These are phyloP conservation scores for Antennarius maculatus DNA, from an alignment of 2,797 vertebrate species.

Conservation along the genomic window DNA sequence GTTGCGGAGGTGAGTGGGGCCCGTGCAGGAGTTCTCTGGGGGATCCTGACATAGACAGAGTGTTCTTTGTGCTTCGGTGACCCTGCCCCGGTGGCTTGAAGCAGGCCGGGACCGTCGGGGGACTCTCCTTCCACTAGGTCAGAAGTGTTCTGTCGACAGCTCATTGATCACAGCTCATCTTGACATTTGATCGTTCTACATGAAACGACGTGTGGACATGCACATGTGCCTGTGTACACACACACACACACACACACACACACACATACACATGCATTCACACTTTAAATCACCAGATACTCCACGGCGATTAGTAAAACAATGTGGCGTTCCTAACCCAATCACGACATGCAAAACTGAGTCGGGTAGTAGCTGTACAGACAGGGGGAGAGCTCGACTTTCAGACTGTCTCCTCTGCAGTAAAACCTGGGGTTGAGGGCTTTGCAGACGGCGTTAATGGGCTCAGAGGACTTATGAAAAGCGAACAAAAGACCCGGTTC, in stretches of 20 bases:
- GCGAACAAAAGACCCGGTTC: conserved; percentile 82
- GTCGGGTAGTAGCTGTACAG: conserved; percentile 64
- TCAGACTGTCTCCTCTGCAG: conserved; percentile 61
- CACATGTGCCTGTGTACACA: conserved; percentile 17
- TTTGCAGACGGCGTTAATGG: conserved; percentile 73
- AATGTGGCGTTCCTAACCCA: conserved; percentile 59
- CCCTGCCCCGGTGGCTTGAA: conserved; percentile 80
- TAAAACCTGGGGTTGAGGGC: conserved; percentile 70
- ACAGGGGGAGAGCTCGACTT: conserved; percentile 49
- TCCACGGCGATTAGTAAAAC: conserved; percentile 67
- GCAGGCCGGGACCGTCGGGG: conserved; percentile 72
- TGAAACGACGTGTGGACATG: conserved; percentile 48
- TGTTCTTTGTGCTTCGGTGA: conserved; percentile 74
- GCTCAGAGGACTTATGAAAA: conserved; percentile 80
- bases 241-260: conserved; percentile 13
- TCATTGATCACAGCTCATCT: conserved; percentile 87
- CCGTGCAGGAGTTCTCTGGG: conserved; percentile 66
- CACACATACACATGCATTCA: conserved; percentile 38
- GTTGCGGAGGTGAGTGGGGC: conserved; percentile 74
- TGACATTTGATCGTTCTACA: conserved; percentile 76
- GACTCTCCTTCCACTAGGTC: conserved; percentile 81
- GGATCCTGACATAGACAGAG: conserved; percentile 78
- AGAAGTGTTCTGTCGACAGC: conserved; percentile 88
- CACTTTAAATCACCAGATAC: conserved; percentile 67
- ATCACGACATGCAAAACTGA: conserved; percentile 58